Percentiles rank a stretch among this genome's conserved stretches.
phyloP scores from a whole-genome alignment of 2,797 vertebrate genomes.

The Urocyon cinereoargenteus region DNA sequence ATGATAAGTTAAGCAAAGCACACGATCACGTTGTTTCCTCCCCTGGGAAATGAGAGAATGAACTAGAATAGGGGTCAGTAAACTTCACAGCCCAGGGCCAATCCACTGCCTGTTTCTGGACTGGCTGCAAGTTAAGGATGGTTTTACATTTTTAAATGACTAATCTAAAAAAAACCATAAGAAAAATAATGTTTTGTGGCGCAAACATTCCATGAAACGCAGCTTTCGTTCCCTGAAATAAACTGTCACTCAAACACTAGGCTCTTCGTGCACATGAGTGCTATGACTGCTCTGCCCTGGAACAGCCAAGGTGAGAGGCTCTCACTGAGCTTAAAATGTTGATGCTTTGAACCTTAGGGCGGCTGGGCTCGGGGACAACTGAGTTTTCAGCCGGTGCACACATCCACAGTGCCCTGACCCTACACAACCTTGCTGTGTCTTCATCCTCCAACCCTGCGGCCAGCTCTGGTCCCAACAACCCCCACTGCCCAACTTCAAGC shows the following conservation, averaged over 20 bases:
- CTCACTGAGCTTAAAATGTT: background rate
- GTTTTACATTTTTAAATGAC: background rate
- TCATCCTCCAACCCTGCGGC: background rate
- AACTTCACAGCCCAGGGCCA: background rate
- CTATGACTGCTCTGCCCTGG: background rate
- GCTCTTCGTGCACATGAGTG: background rate
- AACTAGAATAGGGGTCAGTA: background rate
- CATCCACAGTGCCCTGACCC: too few species aligned
- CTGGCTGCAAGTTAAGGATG: background rate
- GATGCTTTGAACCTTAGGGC: background rate
- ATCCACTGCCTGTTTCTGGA: background rate
- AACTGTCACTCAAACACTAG: background rate
- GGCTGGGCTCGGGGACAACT: background rate
- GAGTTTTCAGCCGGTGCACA: background rate
- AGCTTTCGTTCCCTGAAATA: background rate
- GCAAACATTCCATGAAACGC: background rate
- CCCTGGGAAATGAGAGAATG: background rate
- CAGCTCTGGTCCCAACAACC: background rate
- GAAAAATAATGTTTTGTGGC: background rate
- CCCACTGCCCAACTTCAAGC: background rate
- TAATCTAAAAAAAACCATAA: background rate
- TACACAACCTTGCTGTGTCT: background rate
- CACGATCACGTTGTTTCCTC: background rate
- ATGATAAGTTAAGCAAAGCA: background rate
- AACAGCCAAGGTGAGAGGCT: background rate